These are phyloP conservation scores for Choloepus hoffmanni DNA, from an alignment of 2,113 vertebrate species.

Conservation along the genomic window DNA sequence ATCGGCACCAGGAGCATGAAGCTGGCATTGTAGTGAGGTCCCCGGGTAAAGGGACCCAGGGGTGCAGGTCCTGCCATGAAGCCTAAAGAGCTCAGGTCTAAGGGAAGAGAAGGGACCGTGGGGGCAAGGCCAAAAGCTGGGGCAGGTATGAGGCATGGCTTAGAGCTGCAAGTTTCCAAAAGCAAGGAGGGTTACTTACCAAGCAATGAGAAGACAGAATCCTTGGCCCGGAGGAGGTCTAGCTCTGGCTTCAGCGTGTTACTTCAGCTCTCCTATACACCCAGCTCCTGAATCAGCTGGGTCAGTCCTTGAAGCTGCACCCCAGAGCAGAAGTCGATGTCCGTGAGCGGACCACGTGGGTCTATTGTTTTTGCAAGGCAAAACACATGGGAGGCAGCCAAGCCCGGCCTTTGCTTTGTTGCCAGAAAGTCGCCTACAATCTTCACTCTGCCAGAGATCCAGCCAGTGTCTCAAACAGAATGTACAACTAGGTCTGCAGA, in stretches of 20 bases:
- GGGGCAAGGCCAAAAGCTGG: not conserved
- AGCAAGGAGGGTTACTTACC: constrained; percentile 82
- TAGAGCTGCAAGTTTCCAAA: not conserved
- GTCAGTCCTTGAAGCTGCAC: constrained; percentile 91
- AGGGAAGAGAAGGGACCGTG: not conserved
- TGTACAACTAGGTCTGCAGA: constrained; percentile 8
- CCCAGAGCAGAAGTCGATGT: constrained; percentile 94
- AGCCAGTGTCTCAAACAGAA: not conserved
- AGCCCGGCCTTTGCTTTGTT: not conserved
- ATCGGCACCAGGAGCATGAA: constrained; percentile 93
- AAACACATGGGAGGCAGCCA: not conserved
- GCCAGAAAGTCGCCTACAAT: not conserved
- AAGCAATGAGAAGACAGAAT: constrained; percentile 93
- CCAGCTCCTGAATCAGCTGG: constrained; percentile 92
- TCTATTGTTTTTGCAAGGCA: not conserved
- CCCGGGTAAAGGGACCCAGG: constrained; percentile 89
- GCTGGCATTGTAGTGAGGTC: constrained; percentile 67
- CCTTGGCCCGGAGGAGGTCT: constrained; percentile 93
- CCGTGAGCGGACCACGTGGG: constrained; percentile 89
- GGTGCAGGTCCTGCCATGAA: constrained; percentile 91
- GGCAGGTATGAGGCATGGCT: not conserved
- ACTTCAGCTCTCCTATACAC: constrained; percentile 90
- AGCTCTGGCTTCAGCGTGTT: constrained; percentile 88
- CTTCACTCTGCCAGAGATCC: not conserved
- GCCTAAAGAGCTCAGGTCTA: constrained; percentile 92